A percentile compares a stretch with the other conserved stretches of the same genome.
phyloP scores from a whole-genome alignment of 2,888 invertebrate species.

The Caenorhabditis drosophilae region DNA sequence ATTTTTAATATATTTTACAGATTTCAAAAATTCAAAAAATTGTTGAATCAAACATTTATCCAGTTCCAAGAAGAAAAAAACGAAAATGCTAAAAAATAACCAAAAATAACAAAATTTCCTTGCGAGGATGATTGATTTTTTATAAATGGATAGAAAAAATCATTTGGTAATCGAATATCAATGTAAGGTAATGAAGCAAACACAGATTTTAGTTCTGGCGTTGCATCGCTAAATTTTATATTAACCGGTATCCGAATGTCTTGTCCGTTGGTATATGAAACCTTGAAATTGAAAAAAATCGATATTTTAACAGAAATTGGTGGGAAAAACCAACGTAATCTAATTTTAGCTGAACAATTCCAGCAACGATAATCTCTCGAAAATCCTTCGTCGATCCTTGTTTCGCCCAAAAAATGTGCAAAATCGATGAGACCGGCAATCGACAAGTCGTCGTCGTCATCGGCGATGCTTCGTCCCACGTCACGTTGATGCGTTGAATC shows the following conservation, averaged over 20 bases:
- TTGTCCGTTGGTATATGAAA: slow-evolving; percentile 12
- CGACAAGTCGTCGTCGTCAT: slow-evolving; percentile 6
- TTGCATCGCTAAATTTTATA: slow-evolving; percentile 18
- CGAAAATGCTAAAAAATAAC: too few species aligned
- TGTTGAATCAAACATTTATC: too few species aligned
- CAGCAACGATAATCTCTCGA: slow-evolving; percentile 22
- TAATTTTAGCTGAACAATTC: slow-evolving; percentile 12
- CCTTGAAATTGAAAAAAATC: slow-evolving; percentile 5
- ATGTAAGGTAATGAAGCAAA: slow-evolving; percentile 35
- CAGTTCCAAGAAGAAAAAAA: too few species aligned
- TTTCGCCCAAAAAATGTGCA: slow-evolving; percentile 24
- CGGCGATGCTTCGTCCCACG: slow-evolving; percentile 19
- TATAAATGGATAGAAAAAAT: slow-evolving; percentile 38
- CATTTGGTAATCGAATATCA: slow-evolving; percentile 30
- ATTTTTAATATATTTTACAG: too few species aligned
- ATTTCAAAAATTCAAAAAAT: background rate
- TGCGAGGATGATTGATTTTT: too few species aligned
- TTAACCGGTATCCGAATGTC: slow-evolving; percentile 14
- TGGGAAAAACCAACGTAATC: slow-evolving; percentile 12
- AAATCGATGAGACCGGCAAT: slow-evolving; percentile 17
- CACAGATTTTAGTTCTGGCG: slow-evolving; percentile 20
- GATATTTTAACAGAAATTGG: too few species aligned
- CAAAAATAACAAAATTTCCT: too few species aligned
- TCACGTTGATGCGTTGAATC: slow-evolving; percentile 15
- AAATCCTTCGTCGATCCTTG: slow-evolving; percentile 26